Evolutionary conservation across 2,888 invertebrate genomes (phyloP).

Genomic region (Scelioninae gen. 2): DNA sequence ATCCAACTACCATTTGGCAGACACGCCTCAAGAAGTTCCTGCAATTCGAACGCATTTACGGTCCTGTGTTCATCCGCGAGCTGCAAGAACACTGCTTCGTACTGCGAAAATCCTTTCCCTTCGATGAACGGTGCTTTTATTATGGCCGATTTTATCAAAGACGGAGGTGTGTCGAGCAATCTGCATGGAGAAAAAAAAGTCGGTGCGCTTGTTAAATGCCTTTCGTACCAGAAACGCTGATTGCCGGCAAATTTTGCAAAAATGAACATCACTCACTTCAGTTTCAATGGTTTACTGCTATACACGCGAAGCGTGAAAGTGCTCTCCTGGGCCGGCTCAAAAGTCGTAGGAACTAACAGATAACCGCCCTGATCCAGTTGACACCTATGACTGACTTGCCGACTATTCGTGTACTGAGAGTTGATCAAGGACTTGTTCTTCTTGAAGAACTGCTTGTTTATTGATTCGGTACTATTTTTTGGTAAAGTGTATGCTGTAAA

Average conservation of each 20-base stretch:
- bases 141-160: conserved; percentile 83
- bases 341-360: conserved; percentile 91
- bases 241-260: conserved; percentile 16
- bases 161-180: conserved; percentile 79
- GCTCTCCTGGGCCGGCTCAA: conserved; percentile 93
- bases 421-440: conserved; percentile 90
- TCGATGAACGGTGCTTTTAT: conserved; percentile 86
- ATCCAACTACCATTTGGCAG: conserved; percentile 83
- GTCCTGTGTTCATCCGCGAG: conserved; percentile 93
- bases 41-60: conserved; percentile 92
- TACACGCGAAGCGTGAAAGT: conserved; percentile 90
- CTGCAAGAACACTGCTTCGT: conserved; percentile 92
- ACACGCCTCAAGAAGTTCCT: conserved; percentile 92
- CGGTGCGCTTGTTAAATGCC: conserved; percentile 15
- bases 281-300: conserved; percentile 85
- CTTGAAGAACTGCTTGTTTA: conserved; percentile 88
- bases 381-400: conserved; percentile 90
- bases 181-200: conserved; percentile 67
- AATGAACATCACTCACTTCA: conserved; percentile 79
- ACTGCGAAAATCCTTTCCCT: conserved; percentile 86
- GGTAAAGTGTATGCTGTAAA: conserved; percentile 89
- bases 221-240: no score
- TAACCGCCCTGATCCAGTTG: conserved; percentile 88
- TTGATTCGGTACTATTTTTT: conserved; percentile 84
- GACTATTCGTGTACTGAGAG: conserved; percentile 93